Conservation (phyloP, 2,113 vertebrate species). For the Potamarius usumacintae region DNA sequence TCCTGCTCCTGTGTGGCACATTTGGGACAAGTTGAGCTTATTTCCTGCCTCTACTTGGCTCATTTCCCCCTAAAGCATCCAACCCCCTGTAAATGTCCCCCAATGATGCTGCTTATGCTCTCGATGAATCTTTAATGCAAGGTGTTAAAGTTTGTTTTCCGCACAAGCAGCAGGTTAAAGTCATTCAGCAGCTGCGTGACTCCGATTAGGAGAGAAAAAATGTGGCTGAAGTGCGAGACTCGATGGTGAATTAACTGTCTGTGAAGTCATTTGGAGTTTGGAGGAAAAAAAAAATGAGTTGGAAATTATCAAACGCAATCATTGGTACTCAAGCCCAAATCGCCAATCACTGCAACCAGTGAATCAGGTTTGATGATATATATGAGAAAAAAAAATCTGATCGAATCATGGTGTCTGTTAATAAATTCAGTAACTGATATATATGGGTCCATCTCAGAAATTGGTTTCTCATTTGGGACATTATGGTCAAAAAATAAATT, state of each 20-base stretch:
- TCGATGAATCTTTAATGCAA: constrained; percentile 35
- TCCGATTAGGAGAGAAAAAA: not conserved
- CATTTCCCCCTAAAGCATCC: constrained; percentile 20
- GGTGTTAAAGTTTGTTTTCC: constrained; percentile 19
- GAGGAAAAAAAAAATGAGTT: not conserved
- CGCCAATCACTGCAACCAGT: not conserved
- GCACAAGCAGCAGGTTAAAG: not conserved
- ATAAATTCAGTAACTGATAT: not conserved
- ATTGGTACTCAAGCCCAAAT: not conserved
- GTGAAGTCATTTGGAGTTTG: not conserved
- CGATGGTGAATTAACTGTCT: constrained; percentile 1
- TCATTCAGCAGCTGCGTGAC: not conserved
- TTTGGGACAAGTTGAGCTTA: not conserved
- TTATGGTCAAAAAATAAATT: no score
- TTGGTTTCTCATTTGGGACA: no score
- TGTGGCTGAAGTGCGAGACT: not conserved
- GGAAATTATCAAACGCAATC: not conserved
- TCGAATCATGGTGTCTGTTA: not conserved
- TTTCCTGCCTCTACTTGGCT: constrained; percentile 11
- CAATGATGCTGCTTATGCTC: constrained; percentile 7
- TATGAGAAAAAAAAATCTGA: not conserved
- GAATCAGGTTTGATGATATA: not conserved
- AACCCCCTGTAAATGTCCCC: constrained; percentile 3
- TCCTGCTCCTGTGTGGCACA: not conserved
- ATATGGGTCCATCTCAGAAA: no score